Evolutionary conservation across 1,140 invertebrate genomes (phyloP), one percentile per base, ranked within the genome.

Genomic region (Eubasilissa regina): DNA sequence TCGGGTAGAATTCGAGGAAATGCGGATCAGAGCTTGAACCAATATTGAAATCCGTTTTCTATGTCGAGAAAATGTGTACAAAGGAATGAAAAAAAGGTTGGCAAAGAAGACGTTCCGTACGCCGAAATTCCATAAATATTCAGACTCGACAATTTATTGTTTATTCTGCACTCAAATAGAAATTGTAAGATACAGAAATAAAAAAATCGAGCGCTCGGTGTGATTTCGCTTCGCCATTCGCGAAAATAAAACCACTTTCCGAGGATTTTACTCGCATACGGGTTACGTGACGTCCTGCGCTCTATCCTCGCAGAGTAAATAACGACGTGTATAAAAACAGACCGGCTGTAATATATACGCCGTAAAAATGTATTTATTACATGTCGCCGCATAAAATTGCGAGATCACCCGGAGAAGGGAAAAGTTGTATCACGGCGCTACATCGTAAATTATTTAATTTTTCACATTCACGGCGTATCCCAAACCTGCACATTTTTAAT

Each of bases 331-430:
- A 70, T 70, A 70, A 70, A 70, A 48, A 70, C 66, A 70, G 51
- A 70, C 66, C 66, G 66, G 66, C 66, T 10, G 70, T 58, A 74
- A n/a, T 74, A 74, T 56, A 74, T 74, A 74, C 44, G 70, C 70
- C 25, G 56, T 56, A 56, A 74, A 74, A 74, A 74, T 21, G 44
- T 56, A 56, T 56, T 74, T 56, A 74, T 74, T 56, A 74, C 64
- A 70, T n/a, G 70, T 9, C 6, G 25, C 51, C 35, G 21, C 12
- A 74, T 55, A 43, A 73, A 25, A 43, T 15, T 73, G 45, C 25
- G 25, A 70, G 45, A 70, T 70, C 66, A 48, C 21, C 48, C 45
- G 10, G 9, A 47, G 17, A 21, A 70, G 45, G 10, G n/a, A n/a
- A n/a, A n/a, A n/a, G n/a, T n/a, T n/a, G 47, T 53, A 70, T 48